Conservation (phyloP, 2,797 vertebrate genomes). For the Sphenodon punctatus region DNA sequence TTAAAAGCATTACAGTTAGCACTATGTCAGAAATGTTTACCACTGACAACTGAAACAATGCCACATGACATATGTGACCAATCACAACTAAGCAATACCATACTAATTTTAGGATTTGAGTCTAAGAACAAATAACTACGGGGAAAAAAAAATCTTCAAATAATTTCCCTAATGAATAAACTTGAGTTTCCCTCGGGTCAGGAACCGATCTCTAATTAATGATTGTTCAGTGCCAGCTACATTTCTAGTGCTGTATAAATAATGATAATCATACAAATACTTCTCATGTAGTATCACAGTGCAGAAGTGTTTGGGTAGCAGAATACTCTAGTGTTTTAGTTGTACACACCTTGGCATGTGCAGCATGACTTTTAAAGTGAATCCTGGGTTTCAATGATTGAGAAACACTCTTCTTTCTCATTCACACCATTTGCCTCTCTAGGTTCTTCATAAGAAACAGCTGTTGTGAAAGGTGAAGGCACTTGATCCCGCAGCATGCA, state of each 20-base stretch:
- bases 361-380: not conserved
- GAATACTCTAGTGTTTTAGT: not conserved
- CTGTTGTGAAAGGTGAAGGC: not conserved
- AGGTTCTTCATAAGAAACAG: not conserved
- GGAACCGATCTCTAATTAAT: too few species aligned
- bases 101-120: not conserved
- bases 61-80: rapidly evolving
- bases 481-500: not conserved
- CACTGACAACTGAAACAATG: not conserved
- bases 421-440: not conserved
- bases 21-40: too few species aligned
- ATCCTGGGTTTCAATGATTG: not conserved
- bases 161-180: not conserved
- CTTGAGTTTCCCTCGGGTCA: too few species aligned
- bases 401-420: not conserved
- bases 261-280: too few species aligned
- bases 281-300: not conserved
- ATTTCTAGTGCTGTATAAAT: too few species aligned
- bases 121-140: not conserved
- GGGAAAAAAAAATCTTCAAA: not conserved
- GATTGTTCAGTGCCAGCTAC: too few species aligned
- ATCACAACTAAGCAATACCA: rapidly evolving
- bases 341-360: too few species aligned
- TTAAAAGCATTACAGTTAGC: too few species aligned
- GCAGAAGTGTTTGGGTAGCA: not conserved